Evolutionary conservation across 2,113 vertebrate species (phyloP).

Genomic region (Benthochromis sp.): DNA sequence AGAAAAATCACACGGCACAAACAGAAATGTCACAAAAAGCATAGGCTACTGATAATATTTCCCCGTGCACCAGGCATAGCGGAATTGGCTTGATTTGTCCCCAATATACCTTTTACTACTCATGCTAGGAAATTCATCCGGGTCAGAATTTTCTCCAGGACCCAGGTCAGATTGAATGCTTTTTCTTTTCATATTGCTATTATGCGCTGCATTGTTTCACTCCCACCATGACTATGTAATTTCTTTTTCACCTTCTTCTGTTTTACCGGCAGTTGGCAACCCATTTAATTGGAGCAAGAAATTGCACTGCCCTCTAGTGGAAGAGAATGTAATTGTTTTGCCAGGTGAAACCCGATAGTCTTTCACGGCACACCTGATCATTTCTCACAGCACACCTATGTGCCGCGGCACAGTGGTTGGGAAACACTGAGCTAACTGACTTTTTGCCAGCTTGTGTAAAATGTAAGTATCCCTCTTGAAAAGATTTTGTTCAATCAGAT

Average conservation of each 20-base stretch:
- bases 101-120: not conserved
- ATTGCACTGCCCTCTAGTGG: not conserved
- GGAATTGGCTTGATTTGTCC: not conserved
- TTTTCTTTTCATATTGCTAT: not conserved
- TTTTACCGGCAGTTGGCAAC: not conserved
- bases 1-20: not conserved
- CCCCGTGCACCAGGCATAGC: not conserved
- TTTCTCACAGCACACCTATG: not conserved
- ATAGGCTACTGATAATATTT: not conserved
- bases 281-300: not conserved
- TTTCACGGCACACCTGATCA: not conserved
- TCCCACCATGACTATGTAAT: fast-evolving
- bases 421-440: not conserved
- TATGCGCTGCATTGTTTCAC: not conserved
- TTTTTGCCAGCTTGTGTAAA: not conserved
- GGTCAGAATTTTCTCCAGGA: not conserved
- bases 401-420: fast-evolving
- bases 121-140: not conserved
- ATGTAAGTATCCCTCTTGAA: not conserved
- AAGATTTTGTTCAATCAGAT: not conserved
- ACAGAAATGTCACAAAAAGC: not conserved
- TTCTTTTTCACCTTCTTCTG: not conserved
- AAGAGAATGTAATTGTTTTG: not conserved
- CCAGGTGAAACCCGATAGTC: not conserved
- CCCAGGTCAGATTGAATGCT: not conserved